phyloP scores from a whole-genome alignment of 2,888 invertebrate species.

The Drosophila falleni region DNA sequence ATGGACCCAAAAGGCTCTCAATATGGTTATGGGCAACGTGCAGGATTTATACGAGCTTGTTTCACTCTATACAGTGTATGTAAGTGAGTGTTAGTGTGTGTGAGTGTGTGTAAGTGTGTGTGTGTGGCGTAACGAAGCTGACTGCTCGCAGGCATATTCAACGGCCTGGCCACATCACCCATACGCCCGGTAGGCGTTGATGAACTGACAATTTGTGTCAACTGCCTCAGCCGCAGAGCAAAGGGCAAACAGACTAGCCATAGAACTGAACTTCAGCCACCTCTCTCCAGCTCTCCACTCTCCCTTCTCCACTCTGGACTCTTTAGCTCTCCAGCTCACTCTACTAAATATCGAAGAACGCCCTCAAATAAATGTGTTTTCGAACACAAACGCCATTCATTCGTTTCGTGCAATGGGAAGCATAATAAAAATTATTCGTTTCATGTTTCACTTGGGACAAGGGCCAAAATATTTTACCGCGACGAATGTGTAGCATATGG shows the following conservation, averaged over 20 bases:
- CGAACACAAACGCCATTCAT: constrained; percentile 79
- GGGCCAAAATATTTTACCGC: constrained; percentile 72
- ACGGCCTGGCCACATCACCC: constrained; percentile 55
- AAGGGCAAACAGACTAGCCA: constrained; percentile 49
- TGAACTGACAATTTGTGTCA: constrained; percentile 83
- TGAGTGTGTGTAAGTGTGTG: no score
- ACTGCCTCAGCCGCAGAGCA: constrained; percentile 72
- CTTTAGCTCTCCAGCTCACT: not conserved
- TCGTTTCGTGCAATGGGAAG: constrained; percentile 66
- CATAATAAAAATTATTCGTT: constrained; percentile 82
- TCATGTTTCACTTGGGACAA: constrained; percentile 73
- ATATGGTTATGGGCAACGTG: constrained; percentile 79
- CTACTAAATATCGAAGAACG: constrained; percentile 56
- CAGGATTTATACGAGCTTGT: constrained; percentile 73
- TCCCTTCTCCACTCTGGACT: not conserved
- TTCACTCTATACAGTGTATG: constrained; percentile 2
- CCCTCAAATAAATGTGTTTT: constrained; percentile 78
- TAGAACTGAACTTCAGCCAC: constrained; percentile 1
- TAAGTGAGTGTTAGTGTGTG: no score
- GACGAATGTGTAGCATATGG: constrained; percentile 73
- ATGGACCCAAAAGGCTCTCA: constrained; percentile 54
- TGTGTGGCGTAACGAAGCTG: constrained; percentile 61
- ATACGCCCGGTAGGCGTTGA: constrained; percentile 80
- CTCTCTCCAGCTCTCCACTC: not conserved
- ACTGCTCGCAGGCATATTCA: constrained; percentile 26